Evolutionary conservation across 2,113 vertebrate genomes (phyloP).

Genomic region (Gnathonemus echidnorhynchus): DNA sequence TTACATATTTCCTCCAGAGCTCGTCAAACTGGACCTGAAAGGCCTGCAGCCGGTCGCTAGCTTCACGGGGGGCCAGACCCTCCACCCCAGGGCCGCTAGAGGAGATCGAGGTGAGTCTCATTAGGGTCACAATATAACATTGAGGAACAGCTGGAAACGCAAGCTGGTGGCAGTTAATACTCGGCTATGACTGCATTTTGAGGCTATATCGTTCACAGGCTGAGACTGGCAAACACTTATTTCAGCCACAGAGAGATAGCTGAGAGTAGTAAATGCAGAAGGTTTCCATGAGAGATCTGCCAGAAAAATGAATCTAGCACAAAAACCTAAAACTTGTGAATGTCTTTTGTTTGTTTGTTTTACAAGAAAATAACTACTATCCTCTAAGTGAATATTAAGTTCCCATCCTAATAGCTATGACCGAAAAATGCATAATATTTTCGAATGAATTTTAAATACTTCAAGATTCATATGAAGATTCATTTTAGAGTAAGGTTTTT

Average conservation of each 20-base stretch:
- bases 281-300: not conserved
- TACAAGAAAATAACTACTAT: not conserved
- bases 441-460: not conserved
- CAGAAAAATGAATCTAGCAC: not conserved
- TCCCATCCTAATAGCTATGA: not conserved
- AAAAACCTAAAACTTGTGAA: not conserved
- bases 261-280: not conserved
- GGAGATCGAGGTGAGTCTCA: not conserved
- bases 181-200: not conserved
- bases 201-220: not conserved
- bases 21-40: slow-evolving; percentile 71
- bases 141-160: not conserved
- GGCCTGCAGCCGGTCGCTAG: slow-evolving; percentile 65
- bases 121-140: not conserved
- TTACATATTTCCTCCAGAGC: slow-evolving; percentile 67
- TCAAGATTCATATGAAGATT: not conserved
- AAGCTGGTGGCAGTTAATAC: not conserved
- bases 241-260: not conserved
- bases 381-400: not conserved
- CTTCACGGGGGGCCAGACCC: slow-evolving; percentile 62
- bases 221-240: not conserved
- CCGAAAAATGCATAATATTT: not conserved
- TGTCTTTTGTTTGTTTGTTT: not conserved
- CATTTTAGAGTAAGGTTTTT: not conserved
- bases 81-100: slow-evolving; percentile 59